These are phyloP conservation scores for Sphinx pinastri DNA, from an alignment of 2,888 invertebrate species.

Conservation along the genomic window DNA sequence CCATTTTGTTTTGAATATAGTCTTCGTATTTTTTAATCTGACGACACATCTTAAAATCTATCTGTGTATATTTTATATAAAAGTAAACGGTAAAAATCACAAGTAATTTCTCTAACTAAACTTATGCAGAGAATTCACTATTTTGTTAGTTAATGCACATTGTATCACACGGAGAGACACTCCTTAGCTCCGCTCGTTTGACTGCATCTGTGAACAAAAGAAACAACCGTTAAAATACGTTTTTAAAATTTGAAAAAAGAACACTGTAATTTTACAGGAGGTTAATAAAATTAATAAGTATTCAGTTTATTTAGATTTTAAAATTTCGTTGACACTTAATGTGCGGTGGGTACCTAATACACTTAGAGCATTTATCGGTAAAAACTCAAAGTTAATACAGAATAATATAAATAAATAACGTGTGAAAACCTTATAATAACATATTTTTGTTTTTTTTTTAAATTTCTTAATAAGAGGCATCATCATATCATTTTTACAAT, in stretches of 20 bases:
- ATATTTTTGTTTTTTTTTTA: too few relatives aligned
- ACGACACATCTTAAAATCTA: constrained; percentile 48
- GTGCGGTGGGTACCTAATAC: too few relatives aligned
- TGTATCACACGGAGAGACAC: constrained; percentile 66
- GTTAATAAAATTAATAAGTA: too few relatives aligned
- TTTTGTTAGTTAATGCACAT: constrained; percentile 64
- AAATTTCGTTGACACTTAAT: too few relatives aligned
- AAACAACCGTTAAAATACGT: constrained; percentile 52
- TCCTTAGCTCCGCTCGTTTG: constrained; percentile 45
- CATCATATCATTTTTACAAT: not conserved
- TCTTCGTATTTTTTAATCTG: constrained; percentile 37
- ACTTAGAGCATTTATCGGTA: too few relatives aligned
- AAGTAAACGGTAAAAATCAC: constrained; percentile 73
- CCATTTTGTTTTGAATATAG: constrained; percentile 5
- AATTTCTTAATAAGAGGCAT: too few relatives aligned
- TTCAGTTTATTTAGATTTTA: too few relatives aligned
- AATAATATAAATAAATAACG: too few relatives aligned
- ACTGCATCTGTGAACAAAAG: constrained; percentile 52
- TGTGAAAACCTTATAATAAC: too few relatives aligned
- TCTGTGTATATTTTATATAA: constrained; percentile 61
- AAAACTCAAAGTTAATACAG: too few relatives aligned
- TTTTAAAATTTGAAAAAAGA: too few relatives aligned
- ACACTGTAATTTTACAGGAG: too few relatives aligned
- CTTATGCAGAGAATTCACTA: constrained; percentile 63
- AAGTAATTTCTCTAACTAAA: constrained; percentile 79